Base-by-base conservation (phyloP, 2,888 invertebrate genomes). In the Ephialtes manifestator region DNA sequence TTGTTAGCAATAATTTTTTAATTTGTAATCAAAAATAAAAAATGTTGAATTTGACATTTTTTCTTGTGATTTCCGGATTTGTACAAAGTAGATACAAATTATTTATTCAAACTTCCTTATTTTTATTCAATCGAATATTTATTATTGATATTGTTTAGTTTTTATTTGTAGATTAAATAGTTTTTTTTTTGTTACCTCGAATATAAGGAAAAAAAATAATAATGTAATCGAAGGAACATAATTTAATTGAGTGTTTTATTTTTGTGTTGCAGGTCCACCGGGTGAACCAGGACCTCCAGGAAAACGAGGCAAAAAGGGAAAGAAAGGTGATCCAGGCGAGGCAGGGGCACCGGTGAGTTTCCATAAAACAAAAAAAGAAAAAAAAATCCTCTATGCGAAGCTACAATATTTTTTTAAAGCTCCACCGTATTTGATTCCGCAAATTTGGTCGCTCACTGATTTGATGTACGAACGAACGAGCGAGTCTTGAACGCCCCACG, bases 291-390 rank as follows among this genome's bases (percentile, higher is more conserved):
- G 98, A 68, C 97, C 97, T 65, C 97, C 97, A 15, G 98, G 98
- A 87, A 98, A 98, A 94, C 95, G 97, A 92, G 98, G 98, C 90
- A 97, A 97, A 94, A 97, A 97, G 92, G 98, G 98, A 90, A 98
- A 97, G 94, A 98, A 97, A 93, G 98, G 98, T 24, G 98, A 98
- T 92, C 92, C 96, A 18, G 98, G 98, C 86, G 98, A 97, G 90
- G 94, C 96, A 81, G 93, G 98, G 72, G 96, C 97, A 85, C 95
- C 97, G 95, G 98, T 98, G 95, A 96, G 97, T 96, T 74, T 83
- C 51, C 3, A 67, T 63, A 18, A 75, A 70, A 55, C 58, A n/a
- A 53, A 20, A 28, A 60, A 63, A 39, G 20, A 53, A 20, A 28
- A 60, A 63, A 39, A 48, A 67, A 24, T n/a, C 28, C 65, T 18